Evolutionary conservation across 1,140 invertebrate genomes (phyloP).

Genomic region (Oppia nitens): DNA sequence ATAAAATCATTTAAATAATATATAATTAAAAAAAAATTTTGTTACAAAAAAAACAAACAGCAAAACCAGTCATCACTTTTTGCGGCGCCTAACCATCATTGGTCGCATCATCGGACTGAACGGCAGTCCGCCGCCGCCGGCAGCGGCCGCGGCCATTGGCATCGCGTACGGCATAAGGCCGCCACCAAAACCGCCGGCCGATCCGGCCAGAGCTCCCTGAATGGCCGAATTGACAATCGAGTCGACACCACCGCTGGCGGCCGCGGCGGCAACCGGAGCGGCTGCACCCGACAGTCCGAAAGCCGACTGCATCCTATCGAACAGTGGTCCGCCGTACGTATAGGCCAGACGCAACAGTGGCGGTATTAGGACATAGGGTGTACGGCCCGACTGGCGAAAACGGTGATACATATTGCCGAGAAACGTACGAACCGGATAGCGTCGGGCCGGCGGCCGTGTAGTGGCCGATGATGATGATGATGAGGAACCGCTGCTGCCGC

Average conservation of each 20-base stretch:
- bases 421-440: constrained; percentile 8
- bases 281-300: neutral
- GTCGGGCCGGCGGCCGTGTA: neutral
- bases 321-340: constrained; percentile 2
- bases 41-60: no score
- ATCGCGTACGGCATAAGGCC: neutral
- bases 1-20: no score
- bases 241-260: neutral
- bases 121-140: no score
- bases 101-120: no score
- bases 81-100: no score
- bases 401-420: constrained; percentile 1
- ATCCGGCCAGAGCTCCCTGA: neutral
- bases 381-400: neutral
- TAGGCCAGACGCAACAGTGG: constrained; percentile 4
- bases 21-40: no score
- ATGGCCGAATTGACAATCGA: neutral
- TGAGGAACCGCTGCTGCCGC: neutral
- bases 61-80: no score
- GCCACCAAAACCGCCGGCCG: neutral
- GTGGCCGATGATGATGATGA: neutral
- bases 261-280: neutral
- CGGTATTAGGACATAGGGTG: constrained; percentile 4
- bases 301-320: neutral
- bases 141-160: no score